These are phyloP conservation scores for Gasterosteus aculeatus DNA, from an alignment of 2,113 vertebrate genomes.

Conservation along the genomic window DNA sequence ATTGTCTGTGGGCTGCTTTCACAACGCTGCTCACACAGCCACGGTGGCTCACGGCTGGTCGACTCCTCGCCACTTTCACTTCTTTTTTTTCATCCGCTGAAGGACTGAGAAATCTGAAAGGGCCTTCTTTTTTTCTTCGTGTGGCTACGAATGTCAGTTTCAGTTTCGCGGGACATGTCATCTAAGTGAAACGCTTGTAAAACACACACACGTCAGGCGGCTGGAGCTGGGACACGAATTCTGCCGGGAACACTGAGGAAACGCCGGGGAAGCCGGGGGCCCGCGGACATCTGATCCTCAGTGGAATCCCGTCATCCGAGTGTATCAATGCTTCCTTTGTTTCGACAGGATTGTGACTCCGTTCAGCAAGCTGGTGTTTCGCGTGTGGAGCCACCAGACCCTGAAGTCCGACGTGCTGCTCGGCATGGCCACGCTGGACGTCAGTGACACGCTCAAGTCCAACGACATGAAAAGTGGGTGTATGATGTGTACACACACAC, in stretches of 20 bases:
- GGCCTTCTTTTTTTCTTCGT: neutral
- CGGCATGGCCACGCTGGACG: slow-evolving; percentile 90
- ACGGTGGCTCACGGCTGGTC: neutral
- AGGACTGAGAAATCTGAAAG: neutral
- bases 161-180: neutral
- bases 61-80: neutral
- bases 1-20: slow-evolving; percentile 39
- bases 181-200: neutral
- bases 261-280: neutral
- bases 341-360: slow-evolving; percentile 92
- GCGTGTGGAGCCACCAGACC: slow-evolving; percentile 98
- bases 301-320: neutral
- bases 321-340: neutral
- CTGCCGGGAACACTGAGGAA: neutral
- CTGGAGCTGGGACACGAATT: neutral
- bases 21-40: neutral
- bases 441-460: slow-evolving; percentile 92
- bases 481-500: too few species aligned
- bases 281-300: neutral
- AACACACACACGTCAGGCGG: neutral
- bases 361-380: slow-evolving; percentile 93
- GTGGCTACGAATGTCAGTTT: neutral
- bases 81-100: neutral
- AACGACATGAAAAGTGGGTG: slow-evolving; percentile 94
- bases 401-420: slow-evolving; percentile 94